Evolutionary conservation across 2,888 invertebrate species (phyloP).

Genomic region (Tethea ocularis): DNA sequence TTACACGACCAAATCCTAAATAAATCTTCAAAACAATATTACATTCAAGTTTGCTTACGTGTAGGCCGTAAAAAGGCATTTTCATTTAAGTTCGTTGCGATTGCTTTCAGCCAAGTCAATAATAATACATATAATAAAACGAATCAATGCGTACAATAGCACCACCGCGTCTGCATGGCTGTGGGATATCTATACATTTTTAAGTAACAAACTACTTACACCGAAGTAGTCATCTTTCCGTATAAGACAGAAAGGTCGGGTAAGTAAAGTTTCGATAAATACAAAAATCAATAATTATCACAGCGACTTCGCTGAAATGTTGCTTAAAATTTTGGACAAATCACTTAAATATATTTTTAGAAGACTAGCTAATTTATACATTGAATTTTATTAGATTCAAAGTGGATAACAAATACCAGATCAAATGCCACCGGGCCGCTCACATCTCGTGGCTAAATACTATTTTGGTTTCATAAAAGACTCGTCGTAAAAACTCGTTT

Average conservation of each 20-base stretch:
- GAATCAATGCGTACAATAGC: slow-evolving; percentile 25
- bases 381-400: slow-evolving; percentile 46
- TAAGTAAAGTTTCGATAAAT: slow-evolving; percentile 50
- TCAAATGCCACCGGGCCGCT: slow-evolving; percentile 23
- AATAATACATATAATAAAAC: slow-evolving; percentile 17
- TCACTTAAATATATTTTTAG: slow-evolving; percentile 53
- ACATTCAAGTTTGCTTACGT: neutral
- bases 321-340: slow-evolving; percentile 57
- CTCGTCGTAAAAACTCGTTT: neutral
- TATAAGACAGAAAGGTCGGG: neutral
- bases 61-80: slow-evolving; percentile 7
- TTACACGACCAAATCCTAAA: slow-evolving; percentile 29
- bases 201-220: neutral
- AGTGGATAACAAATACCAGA: slow-evolving; percentile 42
- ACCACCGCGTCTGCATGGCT: slow-evolving; percentile 26
- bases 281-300: slow-evolving; percentile 59
- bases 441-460: slow-evolving; percentile 6
- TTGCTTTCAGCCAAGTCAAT: slow-evolving; percentile 16
- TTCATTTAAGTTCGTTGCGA: slow-evolving; percentile 9
- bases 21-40: slow-evolving; percentile 19
- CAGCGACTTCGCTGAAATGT: slow-evolving; percentile 54
- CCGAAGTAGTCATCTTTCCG: neutral
- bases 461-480: slow-evolving; percentile 6
- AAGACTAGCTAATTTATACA: slow-evolving; percentile 67
- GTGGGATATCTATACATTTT: slow-evolving; percentile 20